Evolutionary conservation across 2,797 vertebrate genomes (phyloP).

Genomic region (Anisognathus igniventris): DNA sequence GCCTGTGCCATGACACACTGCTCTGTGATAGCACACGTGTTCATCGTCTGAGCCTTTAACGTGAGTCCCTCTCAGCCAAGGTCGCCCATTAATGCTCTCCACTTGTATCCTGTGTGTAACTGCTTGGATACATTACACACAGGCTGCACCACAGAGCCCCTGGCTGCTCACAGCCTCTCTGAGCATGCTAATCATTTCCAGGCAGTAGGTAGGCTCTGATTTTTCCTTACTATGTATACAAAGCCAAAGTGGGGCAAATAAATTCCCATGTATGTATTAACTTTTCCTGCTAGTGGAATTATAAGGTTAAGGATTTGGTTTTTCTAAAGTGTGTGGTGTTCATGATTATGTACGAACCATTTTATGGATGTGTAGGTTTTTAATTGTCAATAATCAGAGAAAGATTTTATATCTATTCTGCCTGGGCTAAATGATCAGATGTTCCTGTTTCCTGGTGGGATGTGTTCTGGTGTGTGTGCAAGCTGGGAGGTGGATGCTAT

Average conservation of each 20-base stretch:
- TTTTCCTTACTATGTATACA: neutral
- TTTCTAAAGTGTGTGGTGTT: neutral
- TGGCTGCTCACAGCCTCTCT: neutral
- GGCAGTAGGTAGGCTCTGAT: neutral
- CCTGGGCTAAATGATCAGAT: neutral
- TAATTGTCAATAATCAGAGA: neutral
- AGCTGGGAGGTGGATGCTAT: neutral
- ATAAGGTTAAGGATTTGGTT: neutral
- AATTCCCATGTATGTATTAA: neutral
- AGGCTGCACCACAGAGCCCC: neutral
- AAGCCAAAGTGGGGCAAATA: neutral
- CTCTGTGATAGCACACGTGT: neutral
- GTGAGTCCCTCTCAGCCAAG: neutral
- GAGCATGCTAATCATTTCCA: neutral
- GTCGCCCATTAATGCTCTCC: neutral
- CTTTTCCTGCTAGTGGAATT: neutral
- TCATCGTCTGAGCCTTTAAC: neutral
- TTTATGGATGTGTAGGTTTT: neutral
- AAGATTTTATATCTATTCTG: neutral
- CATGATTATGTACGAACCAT: neutral
- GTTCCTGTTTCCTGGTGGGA: neutral
- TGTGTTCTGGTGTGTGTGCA: neutral
- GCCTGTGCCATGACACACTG: neutral
- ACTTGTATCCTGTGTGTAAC: neutral
- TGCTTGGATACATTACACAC: neutral